phyloP scores from a whole-genome alignment of 64 coral and sea anemone genomes.

The Orbicella faveolata region DNA sequence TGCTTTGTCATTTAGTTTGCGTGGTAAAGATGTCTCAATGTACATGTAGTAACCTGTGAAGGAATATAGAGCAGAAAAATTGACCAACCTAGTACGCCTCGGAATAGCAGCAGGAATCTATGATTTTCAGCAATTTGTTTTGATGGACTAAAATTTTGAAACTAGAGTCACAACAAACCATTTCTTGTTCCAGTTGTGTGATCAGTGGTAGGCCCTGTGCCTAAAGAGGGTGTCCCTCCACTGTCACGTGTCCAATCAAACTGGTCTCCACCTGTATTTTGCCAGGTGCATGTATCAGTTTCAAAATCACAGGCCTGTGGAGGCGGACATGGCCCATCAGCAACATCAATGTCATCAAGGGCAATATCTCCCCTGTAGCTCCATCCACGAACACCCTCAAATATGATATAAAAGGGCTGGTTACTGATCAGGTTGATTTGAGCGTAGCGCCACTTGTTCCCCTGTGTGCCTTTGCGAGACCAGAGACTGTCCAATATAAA shows the following conservation, averaged over 20 bases:
- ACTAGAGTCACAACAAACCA: conserved; percentile 38
- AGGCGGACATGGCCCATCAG: conserved; percentile 76
- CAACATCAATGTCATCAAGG: conserved; percentile 81
- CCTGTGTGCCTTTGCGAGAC: conserved; percentile 82
- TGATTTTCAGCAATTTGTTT: too few species aligned
- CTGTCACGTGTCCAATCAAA: conserved; percentile 93
- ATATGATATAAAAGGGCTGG: conserved; percentile 67
- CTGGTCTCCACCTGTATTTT: conserved; percentile 62
- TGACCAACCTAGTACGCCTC: not conserved
- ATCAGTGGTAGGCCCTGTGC: conserved; percentile 74
- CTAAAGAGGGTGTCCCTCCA: conserved; percentile 79
- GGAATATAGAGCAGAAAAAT: not conserved
- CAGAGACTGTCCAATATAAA: conserved; percentile 50
- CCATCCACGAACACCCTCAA: conserved; percentile 75
- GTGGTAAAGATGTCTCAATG: conserved; percentile 85
- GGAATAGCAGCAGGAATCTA: not conserved
- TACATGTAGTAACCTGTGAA: conserved; percentile 85
- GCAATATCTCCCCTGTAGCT: conserved; percentile 85
- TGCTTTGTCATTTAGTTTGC: conserved; percentile 66
- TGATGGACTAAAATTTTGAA: not conserved
- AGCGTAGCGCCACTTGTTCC: conserved; percentile 90
- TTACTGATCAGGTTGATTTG: conserved; percentile 81
- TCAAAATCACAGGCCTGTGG: conserved; percentile 81
- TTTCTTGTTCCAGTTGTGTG: conserved; percentile 87
- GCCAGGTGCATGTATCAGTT: conserved; percentile 67